phyloP scores from a whole-genome alignment of 1,140 invertebrate genomes.

The Scaptomyza montana region DNA sequence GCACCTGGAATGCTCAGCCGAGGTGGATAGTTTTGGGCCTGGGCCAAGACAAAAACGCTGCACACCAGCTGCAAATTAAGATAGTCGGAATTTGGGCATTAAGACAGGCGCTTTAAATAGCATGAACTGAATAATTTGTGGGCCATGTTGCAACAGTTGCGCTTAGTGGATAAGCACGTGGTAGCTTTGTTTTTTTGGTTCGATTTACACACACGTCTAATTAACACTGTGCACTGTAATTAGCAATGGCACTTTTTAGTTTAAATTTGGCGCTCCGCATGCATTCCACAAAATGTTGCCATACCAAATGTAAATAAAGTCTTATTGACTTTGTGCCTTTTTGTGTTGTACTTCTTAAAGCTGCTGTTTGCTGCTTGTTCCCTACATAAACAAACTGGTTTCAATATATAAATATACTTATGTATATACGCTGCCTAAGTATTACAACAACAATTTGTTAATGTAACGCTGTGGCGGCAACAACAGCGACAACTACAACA shows the following conservation, averaged over 20 bases:
- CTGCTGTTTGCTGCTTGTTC: slow-evolving; percentile 1
- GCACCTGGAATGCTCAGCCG: slow-evolving; percentile 87
- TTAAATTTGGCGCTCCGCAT: slow-evolving; percentile 15
- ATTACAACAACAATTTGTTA: slow-evolving; percentile 69
- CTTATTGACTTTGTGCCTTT: slow-evolving; percentile 25
- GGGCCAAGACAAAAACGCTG: slow-evolving; percentile 58
- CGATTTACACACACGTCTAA: slow-evolving; percentile 40
- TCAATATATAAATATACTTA: slow-evolving; percentile 29
- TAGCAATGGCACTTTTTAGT: background rate
- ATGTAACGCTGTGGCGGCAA: slow-evolving; percentile 58
- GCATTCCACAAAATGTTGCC: slow-evolving; percentile 18
- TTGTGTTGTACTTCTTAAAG: slow-evolving; percentile 37
- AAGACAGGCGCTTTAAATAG: slow-evolving; percentile 28
- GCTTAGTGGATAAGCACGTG: slow-evolving; percentile 34
- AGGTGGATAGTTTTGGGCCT: slow-evolving; percentile 85
- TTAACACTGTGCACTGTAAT: slow-evolving; percentile 28
- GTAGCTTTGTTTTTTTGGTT: background rate
- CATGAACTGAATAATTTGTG: background rate
- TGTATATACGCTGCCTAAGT: slow-evolving; percentile 52
- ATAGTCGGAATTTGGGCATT: slow-evolving; percentile 14
- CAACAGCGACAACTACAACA: slow-evolving; percentile 40
- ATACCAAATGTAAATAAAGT: slow-evolving; percentile 16
- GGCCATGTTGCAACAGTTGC: slow-evolving; percentile 34
- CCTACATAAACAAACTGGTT: slow-evolving; percentile 68
- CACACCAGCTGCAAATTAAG: slow-evolving; percentile 55